Evolutionary conservation across 1,140 invertebrate species (phyloP).

Genomic region (Diprion similis): DNA sequence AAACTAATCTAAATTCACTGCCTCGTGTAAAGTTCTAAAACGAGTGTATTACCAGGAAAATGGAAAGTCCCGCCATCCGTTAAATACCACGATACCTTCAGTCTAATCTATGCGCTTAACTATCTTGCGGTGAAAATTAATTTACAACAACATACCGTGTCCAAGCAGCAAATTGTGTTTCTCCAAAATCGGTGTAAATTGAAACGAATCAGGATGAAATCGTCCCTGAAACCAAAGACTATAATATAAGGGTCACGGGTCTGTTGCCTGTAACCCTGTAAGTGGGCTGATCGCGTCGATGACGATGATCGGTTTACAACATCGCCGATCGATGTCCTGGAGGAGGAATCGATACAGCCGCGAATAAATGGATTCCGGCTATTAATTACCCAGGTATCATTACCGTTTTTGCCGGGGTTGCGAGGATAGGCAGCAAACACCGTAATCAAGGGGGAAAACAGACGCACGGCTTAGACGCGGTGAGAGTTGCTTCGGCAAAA

Average conservation of each 20-base stretch:
- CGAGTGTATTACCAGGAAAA: background rate
- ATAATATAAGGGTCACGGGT: background rate
- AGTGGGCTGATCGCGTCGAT: too few relatives aligned
- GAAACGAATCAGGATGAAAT: background rate
- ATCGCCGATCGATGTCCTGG: background rate
- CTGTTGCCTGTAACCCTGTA: background rate
- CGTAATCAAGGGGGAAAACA: constrained; percentile 49
- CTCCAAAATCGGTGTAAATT: background rate
- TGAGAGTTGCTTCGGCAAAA: constrained; percentile 34
- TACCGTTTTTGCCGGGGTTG: background rate
- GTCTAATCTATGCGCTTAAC: background rate
- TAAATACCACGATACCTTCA: background rate
- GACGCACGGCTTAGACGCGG: constrained; percentile 14
- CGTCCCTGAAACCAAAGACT: background rate
- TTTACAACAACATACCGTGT: constrained; percentile 5
- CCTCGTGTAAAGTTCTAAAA: background rate
- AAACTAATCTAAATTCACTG: constrained; percentile 9
- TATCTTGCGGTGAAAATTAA: background rate
- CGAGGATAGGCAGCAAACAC: constrained; percentile 35
- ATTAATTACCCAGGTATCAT: background rate
- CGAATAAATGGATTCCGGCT: background rate
- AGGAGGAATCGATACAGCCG: background rate
- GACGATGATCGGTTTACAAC: background rate
- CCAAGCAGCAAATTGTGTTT: background rate
- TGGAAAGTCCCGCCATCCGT: constrained; percentile 5